These are phyloP conservation scores for Scaptomyza montana DNA, from an alignment of 1,140 invertebrate species.

Conservation along the genomic window DNA sequence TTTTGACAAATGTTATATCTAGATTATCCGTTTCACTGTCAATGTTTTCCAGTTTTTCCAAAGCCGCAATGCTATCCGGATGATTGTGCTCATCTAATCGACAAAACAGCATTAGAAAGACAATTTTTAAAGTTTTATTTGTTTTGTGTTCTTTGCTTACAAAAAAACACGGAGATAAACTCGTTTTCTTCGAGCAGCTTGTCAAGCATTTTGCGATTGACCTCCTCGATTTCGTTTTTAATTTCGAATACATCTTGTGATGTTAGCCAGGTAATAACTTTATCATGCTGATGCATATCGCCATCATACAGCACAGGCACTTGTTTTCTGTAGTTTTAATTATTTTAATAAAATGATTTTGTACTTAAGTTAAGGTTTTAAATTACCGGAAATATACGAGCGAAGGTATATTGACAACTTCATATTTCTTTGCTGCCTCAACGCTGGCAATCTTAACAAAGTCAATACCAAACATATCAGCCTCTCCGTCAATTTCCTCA, in stretches of 20 bases:
- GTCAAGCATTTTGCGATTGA: slow-evolving; percentile 97
- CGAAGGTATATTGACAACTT: slow-evolving; percentile 92
- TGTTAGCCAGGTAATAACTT: slow-evolving; percentile 94
- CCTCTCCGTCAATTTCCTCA: slow-evolving; percentile 97
- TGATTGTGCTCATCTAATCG: slow-evolving; percentile 91
- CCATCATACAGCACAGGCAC: slow-evolving; percentile 95
- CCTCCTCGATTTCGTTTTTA: slow-evolving; percentile 98
- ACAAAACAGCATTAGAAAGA: slow-evolving; percentile 41
- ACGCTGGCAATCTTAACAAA: slow-evolving; percentile 96
- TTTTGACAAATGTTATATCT: slow-evolving; percentile 97
- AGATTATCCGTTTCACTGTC: slow-evolving; percentile 97
- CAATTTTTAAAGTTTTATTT: not conserved
- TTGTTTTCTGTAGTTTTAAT: slow-evolving; percentile 86
- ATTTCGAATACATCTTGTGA: slow-evolving; percentile 98
- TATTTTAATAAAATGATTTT: no score
- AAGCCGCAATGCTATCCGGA: slow-evolving; percentile 90
- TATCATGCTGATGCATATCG: slow-evolving; percentile 94
- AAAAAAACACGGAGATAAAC: slow-evolving; percentile 97
- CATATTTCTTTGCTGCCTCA: slow-evolving; percentile 92
- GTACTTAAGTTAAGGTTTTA: not conserved
- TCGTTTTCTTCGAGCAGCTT: slow-evolving; percentile 97
- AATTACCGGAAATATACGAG: slow-evolving; percentile 92
- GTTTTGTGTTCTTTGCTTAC: slow-evolving; percentile 87
- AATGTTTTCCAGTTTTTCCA: slow-evolving; percentile 94
- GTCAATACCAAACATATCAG: slow-evolving; percentile 96